These are phyloP conservation scores for Sciaenops ocellatus DNA, from an alignment of 2,797 vertebrate species.

Conservation along the genomic window DNA sequence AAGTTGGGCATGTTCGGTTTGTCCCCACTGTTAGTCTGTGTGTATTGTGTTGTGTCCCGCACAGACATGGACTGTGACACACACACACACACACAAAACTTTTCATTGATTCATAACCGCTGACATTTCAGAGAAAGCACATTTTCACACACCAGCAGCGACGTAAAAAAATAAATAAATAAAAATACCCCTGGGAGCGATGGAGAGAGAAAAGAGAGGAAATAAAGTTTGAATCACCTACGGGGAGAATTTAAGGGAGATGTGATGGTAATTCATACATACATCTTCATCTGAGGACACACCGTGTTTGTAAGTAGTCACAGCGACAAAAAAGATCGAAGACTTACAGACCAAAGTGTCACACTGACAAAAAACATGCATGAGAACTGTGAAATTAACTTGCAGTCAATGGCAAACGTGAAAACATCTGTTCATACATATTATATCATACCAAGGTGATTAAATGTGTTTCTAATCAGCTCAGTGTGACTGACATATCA, in stretches of 20 bases:
- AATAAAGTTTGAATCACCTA: constrained; percentile 34
- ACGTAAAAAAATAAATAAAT: background rate
- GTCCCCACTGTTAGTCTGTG: background rate
- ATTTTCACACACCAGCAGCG: constrained; percentile 20
- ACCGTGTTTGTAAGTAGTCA: constrained; percentile 10
- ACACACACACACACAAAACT: constrained; percentile 27
- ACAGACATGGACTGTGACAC: background rate
- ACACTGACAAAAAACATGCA: background rate
- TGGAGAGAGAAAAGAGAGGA: constrained; percentile 5
- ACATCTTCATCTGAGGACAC: constrained; percentile 2
- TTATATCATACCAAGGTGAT: background rate
- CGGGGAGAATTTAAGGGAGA: constrained; percentile 35
- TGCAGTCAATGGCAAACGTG: background rate
- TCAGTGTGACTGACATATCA: background rate
- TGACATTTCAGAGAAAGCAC: constrained; percentile 50
- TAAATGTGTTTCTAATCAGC: background rate
- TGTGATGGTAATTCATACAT: constrained; percentile 20
- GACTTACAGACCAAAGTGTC: background rate
- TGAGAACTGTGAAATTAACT: background rate
- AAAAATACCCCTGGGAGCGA: constrained; percentile 26
- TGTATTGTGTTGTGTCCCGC: constrained; percentile 8
- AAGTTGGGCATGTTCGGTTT: constrained; percentile 1
- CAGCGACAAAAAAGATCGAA: background rate
- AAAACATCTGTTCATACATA: background rate
- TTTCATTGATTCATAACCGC: constrained; percentile 43